Percentiles rank a stretch among this genome's conserved stretches.
Evolutionary conservation across 2,797 vertebrate genomes (phyloP).

Genomic region (Chrosomus eos): DNA sequence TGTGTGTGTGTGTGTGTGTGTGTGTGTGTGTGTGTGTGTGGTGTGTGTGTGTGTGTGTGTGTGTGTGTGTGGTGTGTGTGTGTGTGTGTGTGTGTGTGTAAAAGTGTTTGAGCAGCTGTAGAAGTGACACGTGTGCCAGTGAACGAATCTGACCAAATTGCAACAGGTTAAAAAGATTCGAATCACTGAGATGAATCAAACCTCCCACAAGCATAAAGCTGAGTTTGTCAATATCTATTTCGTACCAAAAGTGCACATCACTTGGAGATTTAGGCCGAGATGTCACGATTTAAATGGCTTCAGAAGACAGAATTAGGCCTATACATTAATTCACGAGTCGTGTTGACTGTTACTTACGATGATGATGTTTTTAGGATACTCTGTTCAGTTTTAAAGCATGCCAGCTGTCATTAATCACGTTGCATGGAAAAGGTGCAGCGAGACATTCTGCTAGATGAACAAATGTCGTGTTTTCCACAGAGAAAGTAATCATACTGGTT

Average conservation of each 20-base stretch:
- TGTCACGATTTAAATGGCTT: too few species aligned
- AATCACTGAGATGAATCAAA: background rate
- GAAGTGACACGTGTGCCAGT: background rate
- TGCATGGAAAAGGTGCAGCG: background rate
- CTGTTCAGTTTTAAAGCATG: background rate
- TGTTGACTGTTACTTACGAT: background rate
- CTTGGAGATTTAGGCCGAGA: background rate
- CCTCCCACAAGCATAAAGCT: background rate
- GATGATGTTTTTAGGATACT: background rate
- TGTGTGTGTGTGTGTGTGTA: background rate
- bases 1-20: background rate
- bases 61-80: too few species aligned
- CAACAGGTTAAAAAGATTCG: background rate
- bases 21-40: too few species aligned
- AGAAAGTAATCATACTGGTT: background rate
- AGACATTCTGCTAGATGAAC: background rate
- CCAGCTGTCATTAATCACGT: background rate
- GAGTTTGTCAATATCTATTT: background rate
- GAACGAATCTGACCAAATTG: background rate
- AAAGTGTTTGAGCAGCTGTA: background rate
- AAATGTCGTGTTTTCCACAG: background rate
- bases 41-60: too few species aligned
- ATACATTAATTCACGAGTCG: background rate
- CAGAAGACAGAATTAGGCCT: background rate
- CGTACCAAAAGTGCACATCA: background rate